Conservation (phyloP, 2,888 invertebrate species). For the Drosophila lacicola region DNA sequence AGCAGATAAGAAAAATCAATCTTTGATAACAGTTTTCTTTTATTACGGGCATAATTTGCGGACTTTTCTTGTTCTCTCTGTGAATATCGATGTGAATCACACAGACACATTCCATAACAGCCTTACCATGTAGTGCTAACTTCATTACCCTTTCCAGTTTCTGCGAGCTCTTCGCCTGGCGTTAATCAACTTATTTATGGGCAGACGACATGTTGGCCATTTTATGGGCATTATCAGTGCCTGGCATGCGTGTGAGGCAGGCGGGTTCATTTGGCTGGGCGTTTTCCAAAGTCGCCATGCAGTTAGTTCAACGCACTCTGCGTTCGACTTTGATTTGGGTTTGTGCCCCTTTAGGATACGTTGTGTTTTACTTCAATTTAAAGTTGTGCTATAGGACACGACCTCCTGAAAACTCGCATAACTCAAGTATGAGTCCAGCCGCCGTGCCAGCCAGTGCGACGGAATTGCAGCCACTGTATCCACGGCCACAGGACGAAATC, state of each 20-base stretch:
- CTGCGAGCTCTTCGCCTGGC: background rate
- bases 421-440: conserved; percentile 3
- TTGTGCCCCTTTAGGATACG: conserved; percentile 13
- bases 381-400: conserved; percentile 20
- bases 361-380: conserved; percentile 46
- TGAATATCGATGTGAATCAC: conserved; percentile 3
- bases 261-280: background rate
- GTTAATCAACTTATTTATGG: conserved; percentile 70
- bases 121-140: background rate
- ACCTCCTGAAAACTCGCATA: conserved; percentile 25
- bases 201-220: conserved; percentile 39
- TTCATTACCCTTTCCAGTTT: conserved; percentile 11
- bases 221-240: conserved; percentile 55
- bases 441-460: background rate
- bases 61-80: background rate
- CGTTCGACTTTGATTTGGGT: conserved; percentile 11
- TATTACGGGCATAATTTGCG: too few species aligned
- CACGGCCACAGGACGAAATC: conserved; percentile 10
- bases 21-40: too few species aligned
- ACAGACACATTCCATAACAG: background rate
- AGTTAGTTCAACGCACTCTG: conserved; percentile 50
- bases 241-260: conserved; percentile 28
- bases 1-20: too few species aligned
- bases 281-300: background rate
- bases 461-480: conserved; percentile 8